Evolutionary conservation across 2,888 invertebrate genomes (phyloP), one percentile per base, ranked within the genome.

Genomic region (Homarus gammarus): DNA sequence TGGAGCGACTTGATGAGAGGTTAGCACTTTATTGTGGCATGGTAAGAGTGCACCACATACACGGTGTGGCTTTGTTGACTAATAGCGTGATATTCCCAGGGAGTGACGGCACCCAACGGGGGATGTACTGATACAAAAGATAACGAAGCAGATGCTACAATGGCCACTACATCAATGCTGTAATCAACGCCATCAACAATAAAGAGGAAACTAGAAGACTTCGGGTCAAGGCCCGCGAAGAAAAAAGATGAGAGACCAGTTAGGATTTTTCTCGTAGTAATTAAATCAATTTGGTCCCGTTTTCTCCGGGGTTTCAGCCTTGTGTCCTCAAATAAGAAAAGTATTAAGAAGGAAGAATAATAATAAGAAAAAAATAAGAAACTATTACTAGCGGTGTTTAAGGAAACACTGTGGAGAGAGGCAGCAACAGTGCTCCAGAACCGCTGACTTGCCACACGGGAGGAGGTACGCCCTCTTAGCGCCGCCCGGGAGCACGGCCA

Each of bases 101-200:
- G 70, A 36, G 33, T 36, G 70, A 70, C 70, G 36, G 73, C 31
- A 22, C 73, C 38, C 73, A 22, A 22, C 73, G 15, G 73, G 73
- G 73, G 73, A 36, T 15, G 27, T 38, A 27, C 38, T 40, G 38
- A 36, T 73, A 73, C 73, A 73, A 73, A 38, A 73, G 73, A 70
- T 70, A 36, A 31, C 70, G 31, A n/a, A 75, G 40, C 75, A 44
- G 75, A 44, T 77, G 77, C 51, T 68, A 82, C 82, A 82, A 68
- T 68, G 44, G 68, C 68, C 68, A 68, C 64, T 82, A 49, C 70
- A 68, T 68, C 82, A 68, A 33, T 68, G 82, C 82, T 40, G 68
- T 82, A 82, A 82, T 68, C 82, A 82, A 44, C 82, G 68, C 82
- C 82, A 82, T 82, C 82, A 82, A 82, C 82, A 82, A 68, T 68